phyloP scores from a whole-genome alignment of 2,888 invertebrate genomes.

The Hemistola chrysoprasaria region DNA sequence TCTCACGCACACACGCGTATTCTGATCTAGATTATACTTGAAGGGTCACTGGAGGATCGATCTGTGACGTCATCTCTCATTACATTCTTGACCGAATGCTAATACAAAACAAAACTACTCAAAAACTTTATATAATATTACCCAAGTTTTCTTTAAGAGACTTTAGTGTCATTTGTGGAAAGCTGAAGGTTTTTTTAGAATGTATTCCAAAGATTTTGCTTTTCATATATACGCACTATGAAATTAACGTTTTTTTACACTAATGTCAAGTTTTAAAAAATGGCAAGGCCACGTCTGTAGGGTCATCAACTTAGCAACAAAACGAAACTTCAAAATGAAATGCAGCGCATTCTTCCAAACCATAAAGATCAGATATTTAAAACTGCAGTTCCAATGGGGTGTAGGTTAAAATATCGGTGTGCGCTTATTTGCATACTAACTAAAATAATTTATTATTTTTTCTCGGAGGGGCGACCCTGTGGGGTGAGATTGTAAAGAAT shows the following conservation, averaged over 20 bases:
- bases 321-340: conserved; percentile 35
- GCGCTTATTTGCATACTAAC: conserved; percentile 81
- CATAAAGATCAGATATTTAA: conserved; percentile 66
- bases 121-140: too few relatives aligned
- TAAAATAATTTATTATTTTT: conserved; percentile 83
- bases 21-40: conserved; percentile 69
- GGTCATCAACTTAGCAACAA: too few relatives aligned
- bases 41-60: conserved; percentile 47
- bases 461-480: conserved; percentile 70
- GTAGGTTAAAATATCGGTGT: conserved; percentile 77
- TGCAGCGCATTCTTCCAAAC: conserved; percentile 52
- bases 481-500: conserved; percentile 69
- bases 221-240: too few relatives aligned
- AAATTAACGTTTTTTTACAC: too few relatives aligned
- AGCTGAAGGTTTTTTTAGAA: too few relatives aligned
- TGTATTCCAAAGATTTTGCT: too few relatives aligned
- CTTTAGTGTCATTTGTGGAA: too few relatives aligned
- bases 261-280: background rate
- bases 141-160: too few relatives aligned
- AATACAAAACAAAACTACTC: too few relatives aligned
- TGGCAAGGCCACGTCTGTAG: too few relatives aligned
- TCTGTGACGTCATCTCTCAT: conserved; percentile 23
- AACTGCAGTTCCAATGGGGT: conserved; percentile 71
- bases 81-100: conserved; percentile 4
- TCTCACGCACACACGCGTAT: conserved; percentile 61